Evolutionary conservation across 2,113 vertebrate species (phyloP).

Genomic region (Scomber japonicus): DNA sequence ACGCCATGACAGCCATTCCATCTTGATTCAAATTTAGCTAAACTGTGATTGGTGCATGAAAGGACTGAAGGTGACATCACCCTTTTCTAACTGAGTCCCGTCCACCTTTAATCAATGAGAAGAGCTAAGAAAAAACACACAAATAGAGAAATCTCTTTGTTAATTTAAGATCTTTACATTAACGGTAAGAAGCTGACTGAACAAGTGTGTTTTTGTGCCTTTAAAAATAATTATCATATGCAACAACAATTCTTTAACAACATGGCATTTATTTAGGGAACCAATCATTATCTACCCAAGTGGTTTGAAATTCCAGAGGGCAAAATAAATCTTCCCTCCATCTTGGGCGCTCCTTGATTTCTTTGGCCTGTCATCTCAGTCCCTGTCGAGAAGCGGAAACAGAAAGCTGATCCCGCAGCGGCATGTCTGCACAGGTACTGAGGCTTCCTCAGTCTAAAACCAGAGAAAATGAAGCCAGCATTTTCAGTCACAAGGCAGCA

Average conservation of each 20-base stretch:
- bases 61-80: background rate
- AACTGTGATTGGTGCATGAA: background rate
- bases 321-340: constrained; percentile 52
- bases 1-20: background rate
- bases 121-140: background rate
- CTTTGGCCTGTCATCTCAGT: constrained; percentile 54
- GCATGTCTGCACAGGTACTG: constrained; percentile 74
- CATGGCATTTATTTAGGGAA: constrained; percentile 22
- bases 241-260: constrained; percentile 6
- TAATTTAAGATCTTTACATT: too few species aligned
- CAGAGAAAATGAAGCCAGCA: constrained; percentile 63
- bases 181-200: background rate
- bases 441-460: constrained; percentile 49
- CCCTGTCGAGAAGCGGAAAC: constrained; percentile 47
- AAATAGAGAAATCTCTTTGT: background rate
- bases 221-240: constrained; percentile 4
- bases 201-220: constrained; percentile 1
- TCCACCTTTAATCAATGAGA: background rate
- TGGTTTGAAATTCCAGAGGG: constrained; percentile 32
- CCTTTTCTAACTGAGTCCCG: background rate
- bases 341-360: constrained; percentile 24
- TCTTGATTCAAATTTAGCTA: constrained; percentile 8
- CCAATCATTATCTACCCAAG: constrained; percentile 35
- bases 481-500: constrained; percentile 67
- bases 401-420: constrained; percentile 59